Conservation (phyloP, 1,140 invertebrate species). For the Nasonia vitripennis region DNA sequence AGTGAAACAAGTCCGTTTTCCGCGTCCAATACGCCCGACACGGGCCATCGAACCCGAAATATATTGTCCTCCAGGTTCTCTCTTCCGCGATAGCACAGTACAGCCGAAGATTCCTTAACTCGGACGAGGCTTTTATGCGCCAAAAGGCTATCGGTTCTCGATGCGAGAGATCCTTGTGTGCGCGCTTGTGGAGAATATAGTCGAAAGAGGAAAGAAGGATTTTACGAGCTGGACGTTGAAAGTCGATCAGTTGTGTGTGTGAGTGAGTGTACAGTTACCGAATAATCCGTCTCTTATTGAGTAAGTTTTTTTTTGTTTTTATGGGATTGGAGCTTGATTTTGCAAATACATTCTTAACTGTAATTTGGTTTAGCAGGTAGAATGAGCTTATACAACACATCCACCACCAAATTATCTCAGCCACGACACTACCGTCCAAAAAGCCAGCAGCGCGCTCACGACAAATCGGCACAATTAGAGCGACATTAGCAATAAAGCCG, state of each 20-base stretch:
- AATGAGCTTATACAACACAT: no score
- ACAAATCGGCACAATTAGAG: constrained; percentile 9
- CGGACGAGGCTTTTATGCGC: neutral
- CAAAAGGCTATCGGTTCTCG: neutral
- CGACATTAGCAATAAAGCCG: constrained; percentile 23
- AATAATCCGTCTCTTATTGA: neutral
- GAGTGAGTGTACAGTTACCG: neutral
- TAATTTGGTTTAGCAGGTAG: no score
- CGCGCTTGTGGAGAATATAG: neutral
- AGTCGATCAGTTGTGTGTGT: neutral
- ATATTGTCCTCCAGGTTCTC: no score
- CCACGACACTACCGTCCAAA: neutral
- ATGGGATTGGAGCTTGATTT: no score
- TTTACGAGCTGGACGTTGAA: neutral
- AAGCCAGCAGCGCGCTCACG: neutral
- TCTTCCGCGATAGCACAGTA: no score
- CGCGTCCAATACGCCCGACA: no score
- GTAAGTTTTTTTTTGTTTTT: no score
- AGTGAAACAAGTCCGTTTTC: no score
- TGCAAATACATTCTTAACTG: no score
- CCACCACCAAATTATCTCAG: no score
- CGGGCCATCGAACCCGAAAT: no score
- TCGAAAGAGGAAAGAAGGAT: neutral
- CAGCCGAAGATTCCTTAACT: neutral
- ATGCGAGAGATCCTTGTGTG: neutral